A percentile compares a stretch with the other conserved stretches of the same genome.
These are phyloP conservation scores for Tragelaphus eurycerus DNA, from an alignment of 2,797 vertebrate species.

Conservation along the genomic window DNA sequence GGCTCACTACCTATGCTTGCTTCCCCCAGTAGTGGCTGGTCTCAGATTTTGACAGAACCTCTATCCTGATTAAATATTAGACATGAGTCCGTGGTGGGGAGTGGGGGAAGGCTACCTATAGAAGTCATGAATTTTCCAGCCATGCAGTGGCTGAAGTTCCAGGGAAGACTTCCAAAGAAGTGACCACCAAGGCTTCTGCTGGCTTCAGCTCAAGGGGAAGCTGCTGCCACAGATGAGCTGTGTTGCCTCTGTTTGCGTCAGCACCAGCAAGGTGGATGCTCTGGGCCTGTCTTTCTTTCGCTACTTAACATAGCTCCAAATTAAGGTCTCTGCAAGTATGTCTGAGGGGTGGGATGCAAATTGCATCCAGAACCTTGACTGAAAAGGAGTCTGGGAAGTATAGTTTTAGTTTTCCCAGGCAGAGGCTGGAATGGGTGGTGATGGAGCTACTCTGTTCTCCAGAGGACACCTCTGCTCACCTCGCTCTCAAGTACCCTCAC, in stretches of 20 bases:
- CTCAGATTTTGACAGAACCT: background rate
- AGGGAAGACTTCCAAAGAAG: background rate
- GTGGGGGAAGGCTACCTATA: background rate
- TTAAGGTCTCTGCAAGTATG: background rate
- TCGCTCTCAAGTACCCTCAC: too few species aligned
- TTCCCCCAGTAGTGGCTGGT: background rate
- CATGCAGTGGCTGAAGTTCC: background rate
- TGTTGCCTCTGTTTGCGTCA: background rate
- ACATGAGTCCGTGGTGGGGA: background rate
- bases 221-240: rapidly evolving
- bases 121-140: background rate
- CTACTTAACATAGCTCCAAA: background rate
- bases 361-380: background rate
- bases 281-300: background rate
- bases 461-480: background rate
- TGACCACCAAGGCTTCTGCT: rapidly evolving
- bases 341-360: background rate
- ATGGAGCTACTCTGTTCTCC: background rate
- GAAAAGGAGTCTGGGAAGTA: background rate
- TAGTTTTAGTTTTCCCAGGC: background rate
- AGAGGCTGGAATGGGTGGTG: background rate
- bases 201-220: background rate
- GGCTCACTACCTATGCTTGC: background rate
- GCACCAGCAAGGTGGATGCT: rapidly evolving
- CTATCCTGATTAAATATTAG: background rate